Percentiles rank a stretch among this genome's conserved stretches.
phyloP scores from a whole-genome alignment of 2,797 vertebrate species.

The Pseudotriccus pelzelni region DNA sequence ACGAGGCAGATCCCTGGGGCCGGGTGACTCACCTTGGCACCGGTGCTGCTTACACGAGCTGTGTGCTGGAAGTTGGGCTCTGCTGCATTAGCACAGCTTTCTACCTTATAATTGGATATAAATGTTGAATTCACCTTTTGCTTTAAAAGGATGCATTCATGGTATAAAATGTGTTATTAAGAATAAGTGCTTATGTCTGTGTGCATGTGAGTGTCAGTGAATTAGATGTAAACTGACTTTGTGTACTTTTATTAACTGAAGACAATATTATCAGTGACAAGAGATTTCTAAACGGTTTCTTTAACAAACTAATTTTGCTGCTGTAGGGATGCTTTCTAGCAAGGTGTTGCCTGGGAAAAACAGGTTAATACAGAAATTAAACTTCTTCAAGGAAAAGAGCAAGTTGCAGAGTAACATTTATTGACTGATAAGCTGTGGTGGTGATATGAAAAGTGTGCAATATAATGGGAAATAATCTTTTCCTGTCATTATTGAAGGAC shows the following conservation, averaged over 20 bases:
- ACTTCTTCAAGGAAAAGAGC: conserved; percentile 77
- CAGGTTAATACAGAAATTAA: conserved; percentile 83
- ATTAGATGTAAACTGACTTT: conserved; percentile 74
- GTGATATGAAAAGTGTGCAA: conserved; percentile 79
- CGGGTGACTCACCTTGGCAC: neutral
- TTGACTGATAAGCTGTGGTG: conserved; percentile 81
- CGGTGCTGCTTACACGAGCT: neutral
- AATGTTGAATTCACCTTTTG: conserved; percentile 72
- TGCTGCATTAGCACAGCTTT: neutral
- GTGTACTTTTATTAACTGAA: conserved; percentile 73
- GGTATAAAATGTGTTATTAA: conserved; percentile 25
- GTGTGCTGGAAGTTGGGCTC: neutral
- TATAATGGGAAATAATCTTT: conserved; percentile 83
- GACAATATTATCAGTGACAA: conserved; percentile 76
- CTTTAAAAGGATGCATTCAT: conserved; percentile 47
- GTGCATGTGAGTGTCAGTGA: conserved; percentile 25
- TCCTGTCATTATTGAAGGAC: conserved; percentile 82
- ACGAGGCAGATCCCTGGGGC: neutral
- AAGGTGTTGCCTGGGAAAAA: conserved; percentile 74
- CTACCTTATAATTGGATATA: conserved; percentile 67
- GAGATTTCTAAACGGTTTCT: conserved; percentile 77
- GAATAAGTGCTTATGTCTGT: conserved; percentile 34
- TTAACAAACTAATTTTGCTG: conserved; percentile 76
- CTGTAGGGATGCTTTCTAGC: conserved; percentile 65
- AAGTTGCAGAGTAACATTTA: conserved; percentile 79